Evolutionary conservation across 2,113 vertebrate genomes (phyloP), one percentile per base, ranked within the genome.

Genomic region (Prionailurus viverrinus): DNA sequence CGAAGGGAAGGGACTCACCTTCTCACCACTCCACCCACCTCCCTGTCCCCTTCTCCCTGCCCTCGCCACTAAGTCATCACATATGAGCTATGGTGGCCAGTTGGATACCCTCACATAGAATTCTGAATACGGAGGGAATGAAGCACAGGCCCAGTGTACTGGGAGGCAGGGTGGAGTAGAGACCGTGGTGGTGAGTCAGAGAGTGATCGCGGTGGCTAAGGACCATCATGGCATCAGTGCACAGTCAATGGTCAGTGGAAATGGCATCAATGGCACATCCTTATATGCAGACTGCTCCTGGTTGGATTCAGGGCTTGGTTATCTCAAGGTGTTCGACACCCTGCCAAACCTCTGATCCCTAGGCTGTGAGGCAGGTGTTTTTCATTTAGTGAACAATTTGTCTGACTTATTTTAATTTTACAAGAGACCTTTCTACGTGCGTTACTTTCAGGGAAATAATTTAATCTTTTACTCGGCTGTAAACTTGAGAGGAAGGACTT

Each of bases 191-290:
- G 18, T 48, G n/a, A 89, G 36, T 55, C 31, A 9, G 9, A 66
- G 33, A 65, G 18, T 5, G 3, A 66, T 1, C 0, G 0, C 1
- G 25, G 33, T 4, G 2, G 18, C 29, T 31, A 55, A 91, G 14
- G 73, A 10, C 23, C 45, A 18, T 10, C n/a, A 36, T 29, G 55
- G 5, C 36, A 76, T 8, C 4, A 21, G 13, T 1, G 15, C 31
- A 27, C 2, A 80, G 4, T 11, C 25, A 53, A 58, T 2, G 12
- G 63, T 2, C 8, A 61, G 25, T 2, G 0, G n/a, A 81, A 85
- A 55, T 33, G 66, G 6, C 8, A 7, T 7, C 74, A 5, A 1
- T 10, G 8, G 68, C 16, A 14, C 11, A 4, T 29, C 41, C 13
- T 0, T 45, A 15, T 0, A 36, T 1, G 13, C 10, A 31, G 39